Base-by-base conservation (phyloP, 2,113 vertebrate genomes). In the Synchiropus splendidus region DNA sequence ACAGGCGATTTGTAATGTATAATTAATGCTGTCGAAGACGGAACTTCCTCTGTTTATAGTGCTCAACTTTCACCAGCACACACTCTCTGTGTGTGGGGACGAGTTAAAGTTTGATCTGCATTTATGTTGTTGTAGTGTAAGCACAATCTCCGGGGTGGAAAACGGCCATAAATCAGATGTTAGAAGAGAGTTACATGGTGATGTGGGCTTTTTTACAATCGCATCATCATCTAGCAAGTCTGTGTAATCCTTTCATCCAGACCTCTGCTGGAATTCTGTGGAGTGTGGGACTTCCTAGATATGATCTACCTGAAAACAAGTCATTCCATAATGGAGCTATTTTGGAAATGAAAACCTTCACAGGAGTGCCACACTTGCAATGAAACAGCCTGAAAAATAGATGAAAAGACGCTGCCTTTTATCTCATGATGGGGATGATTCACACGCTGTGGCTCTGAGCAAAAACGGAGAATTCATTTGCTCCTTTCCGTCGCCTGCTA, bases 391-490 rank as follows among this genome's bases (percentile, higher is more conserved):
- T 36, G 39, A 54, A 48, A 64, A 61, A 48, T 16, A 64, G 52
- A 62, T 57, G 64, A 70, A 68, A 63, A 59, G 36, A 61, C 58
- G 62, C 53, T 55, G 50, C 37, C 21, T 74, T 64, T 73, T 63
- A 61, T 69, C 54, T 74, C 46, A 41, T 60, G 54, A 63, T 65
- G 56, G 49, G 1, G 48, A 55, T 64, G 47, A 75, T 62, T 71
- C 57, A 60, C 44, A 51, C 66, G 40, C 36, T 56, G 39, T 48
- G 51, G 54, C 64, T 70, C 46, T 49, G 58, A 68, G 64, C 64
- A 51, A 64, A 57, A 42, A 47, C 57, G 31, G 58, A 59, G 71
- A 52, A 62, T 58, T 64, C 33, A 69, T 71, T 57, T 67, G 36
- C 45, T 61, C 14, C 33, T 42, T 53, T 41, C 31, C 18, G 46